Conservation (phyloP, 2,888 invertebrate species). For the Tachina fera region DNA sequence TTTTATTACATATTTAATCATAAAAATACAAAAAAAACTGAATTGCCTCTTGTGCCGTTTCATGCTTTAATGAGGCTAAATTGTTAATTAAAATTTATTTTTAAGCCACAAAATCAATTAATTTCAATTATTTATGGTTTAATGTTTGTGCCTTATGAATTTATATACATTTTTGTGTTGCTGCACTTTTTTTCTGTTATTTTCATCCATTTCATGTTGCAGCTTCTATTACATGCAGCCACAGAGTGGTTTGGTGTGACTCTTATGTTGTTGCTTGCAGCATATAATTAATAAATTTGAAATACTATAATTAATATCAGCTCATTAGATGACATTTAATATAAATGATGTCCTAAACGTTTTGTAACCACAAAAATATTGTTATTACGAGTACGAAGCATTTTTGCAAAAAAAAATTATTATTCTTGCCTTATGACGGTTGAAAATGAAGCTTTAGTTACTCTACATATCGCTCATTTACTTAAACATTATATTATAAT, state of each 20-base stretch:
- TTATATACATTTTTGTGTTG: slow-evolving; percentile 1
- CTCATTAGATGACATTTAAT: slow-evolving; percentile 65
- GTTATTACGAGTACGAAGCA: slow-evolving; percentile 22
- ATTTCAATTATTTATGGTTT: slow-evolving; percentile 70
- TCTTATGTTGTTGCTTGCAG: slow-evolving; percentile 36
- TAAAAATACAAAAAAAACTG: not conserved
- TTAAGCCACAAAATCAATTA: slow-evolving; percentile 66
- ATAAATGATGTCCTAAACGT: slow-evolving; percentile 64
- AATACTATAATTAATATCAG: slow-evolving; percentile 68
- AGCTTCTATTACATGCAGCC: slow-evolving; percentile 44
- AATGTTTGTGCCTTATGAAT: slow-evolving; percentile 26
- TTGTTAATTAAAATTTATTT: slow-evolving; percentile 68
- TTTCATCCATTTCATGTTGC: slow-evolving; percentile 16
- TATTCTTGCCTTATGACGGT: not conserved
- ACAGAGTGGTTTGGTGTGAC: slow-evolving; percentile 18
- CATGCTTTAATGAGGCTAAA: slow-evolving; percentile 48
- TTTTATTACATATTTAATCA: not conserved
- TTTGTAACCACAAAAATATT: slow-evolving; percentile 52
- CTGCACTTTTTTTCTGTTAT: not conserved
- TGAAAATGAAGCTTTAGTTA: not conserved
- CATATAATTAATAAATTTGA: slow-evolving; percentile 65
- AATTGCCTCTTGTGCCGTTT: not conserved
- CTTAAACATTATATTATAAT: not conserved
- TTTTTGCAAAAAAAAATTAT: not conserved
- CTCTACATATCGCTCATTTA: not conserved